Base-by-base conservation (phyloP, 2,888 invertebrate genomes). In the Pristionchus mayeri region DNA sequence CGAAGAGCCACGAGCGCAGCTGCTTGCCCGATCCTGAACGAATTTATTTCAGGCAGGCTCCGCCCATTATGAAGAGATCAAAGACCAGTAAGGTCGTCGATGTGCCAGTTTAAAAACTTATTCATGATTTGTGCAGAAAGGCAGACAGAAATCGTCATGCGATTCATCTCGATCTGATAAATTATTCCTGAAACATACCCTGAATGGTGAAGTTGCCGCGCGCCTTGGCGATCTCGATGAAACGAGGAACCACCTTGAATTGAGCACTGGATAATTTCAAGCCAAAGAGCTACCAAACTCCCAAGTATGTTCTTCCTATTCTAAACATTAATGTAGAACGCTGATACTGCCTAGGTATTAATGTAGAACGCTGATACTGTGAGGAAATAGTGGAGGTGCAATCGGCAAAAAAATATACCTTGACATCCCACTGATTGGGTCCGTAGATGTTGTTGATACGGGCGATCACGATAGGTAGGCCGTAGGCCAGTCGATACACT, bases 361-460 rank as follows among this genome's bases (percentile, higher is more conserved):
- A n/a, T n/a, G n/a, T n/a, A n/a, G n/a, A n/a, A n/a, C n/a, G n/a
- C n/a, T n/a, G n/a, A n/a, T n/a, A n/a, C n/a, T n/a, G n/a, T n/a
- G n/a, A n/a, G n/a, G n/a, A n/a, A n/a, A n/a, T n/a, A n/a, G n/a
- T n/a, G n/a, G n/a, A n/a, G n/a, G n/a, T n/a, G n/a, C n/a, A n/a
- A n/a, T n/a, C n/a, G n/a, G n/a, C n/a, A n/a, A n/a, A 57, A 3
- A 71, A 40, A 76, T 16, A 1, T 3, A 88, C 90, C 87, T 92
- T 92, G 30, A 92, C 91, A 86, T 92, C 89, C 92, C 92, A 92
- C 84, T 92, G 92, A 78, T 91, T 91, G 7, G 92, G 92, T 18
- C 92, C 92, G 76, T 92, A 92, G 85, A 92, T 91, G 85, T 92
- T 92, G 87, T 92, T 92, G 87, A 92, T 91, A 30, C 92, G 86